phyloP scores from a whole-genome alignment of 2,113 vertebrate species.

The Lepus europaeus region DNA sequence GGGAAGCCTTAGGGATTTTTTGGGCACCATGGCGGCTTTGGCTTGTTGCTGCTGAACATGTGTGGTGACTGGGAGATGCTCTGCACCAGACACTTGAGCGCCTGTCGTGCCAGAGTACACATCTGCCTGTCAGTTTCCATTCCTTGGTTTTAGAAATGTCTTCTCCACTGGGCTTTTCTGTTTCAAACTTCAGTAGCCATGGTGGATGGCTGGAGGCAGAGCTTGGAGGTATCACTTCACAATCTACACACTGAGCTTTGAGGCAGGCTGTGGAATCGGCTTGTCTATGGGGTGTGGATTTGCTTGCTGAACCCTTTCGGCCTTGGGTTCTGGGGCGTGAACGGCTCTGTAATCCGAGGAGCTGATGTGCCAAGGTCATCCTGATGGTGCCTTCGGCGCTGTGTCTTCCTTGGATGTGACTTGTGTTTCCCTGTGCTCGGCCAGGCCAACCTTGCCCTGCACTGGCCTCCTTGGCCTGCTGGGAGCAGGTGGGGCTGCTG shows the following conservation, averaged over 20 bases:
- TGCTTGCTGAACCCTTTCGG: neutral
- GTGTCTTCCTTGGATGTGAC: neutral
- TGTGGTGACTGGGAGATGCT: neutral
- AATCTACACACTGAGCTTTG: neutral
- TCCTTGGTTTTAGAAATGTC: neutral
- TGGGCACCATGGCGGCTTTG: neutral
- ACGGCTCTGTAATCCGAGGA: neutral
- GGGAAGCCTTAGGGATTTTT: neutral
- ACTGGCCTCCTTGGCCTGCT: neutral
- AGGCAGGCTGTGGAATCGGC: neutral
- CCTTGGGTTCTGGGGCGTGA: neutral
- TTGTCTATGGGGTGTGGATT: neutral
- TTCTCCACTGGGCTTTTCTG: neutral
- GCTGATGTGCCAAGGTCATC: neutral
- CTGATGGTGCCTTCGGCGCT: neutral
- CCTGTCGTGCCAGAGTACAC: neutral
- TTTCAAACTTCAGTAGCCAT: neutral
- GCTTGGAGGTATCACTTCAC: neutral
- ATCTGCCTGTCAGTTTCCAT: neutral
- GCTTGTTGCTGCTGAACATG: neutral
- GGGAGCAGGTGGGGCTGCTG: neutral
- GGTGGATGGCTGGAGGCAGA: too few species aligned
- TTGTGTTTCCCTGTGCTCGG: neutral
- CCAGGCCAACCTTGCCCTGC: neutral
- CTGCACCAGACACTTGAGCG: neutral